Base-by-base conservation (phyloP, 2,113 vertebrate species). In the Anas platyrhynchos region DNA sequence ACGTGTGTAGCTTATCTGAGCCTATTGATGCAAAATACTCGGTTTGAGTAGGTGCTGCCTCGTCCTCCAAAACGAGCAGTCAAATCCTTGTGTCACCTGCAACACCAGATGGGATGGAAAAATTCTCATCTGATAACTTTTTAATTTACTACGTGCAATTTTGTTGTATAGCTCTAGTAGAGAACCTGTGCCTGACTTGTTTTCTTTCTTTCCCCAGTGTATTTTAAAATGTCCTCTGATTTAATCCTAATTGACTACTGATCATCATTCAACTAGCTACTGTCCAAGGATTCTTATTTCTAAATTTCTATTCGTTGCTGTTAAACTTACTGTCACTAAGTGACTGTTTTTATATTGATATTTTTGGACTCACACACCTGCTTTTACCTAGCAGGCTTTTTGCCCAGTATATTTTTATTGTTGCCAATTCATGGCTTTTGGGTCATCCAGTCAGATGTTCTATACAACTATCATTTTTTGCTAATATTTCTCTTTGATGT, bases 291-390 rank as follows among this genome's bases (percentile, higher is more conserved):
- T 22, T 82, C n/a, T 44, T 84, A 6, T 81, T 78, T 82, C 72
- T 68, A 68, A 31, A n/a, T 68, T 79, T 79, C 69, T 82, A 0
- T 62, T 73, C 31, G 7, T 62, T 52, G 66, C 78, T 79, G 0
- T 69, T 72, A 46, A 68, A 72, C 21, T 43, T 52, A 54, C 43
- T 78, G 65, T 46, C 50, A 67, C 38, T 34, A 91, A 75, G 61
- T 75, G 8, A 34, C 13, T 11, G 59, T 84, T 86, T 89, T 78
- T 14, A 21, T 43, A 29, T 6, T 0, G 4, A 14, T 94, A 92
- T 92, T 94, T 89, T 82, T 75, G 83, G 66, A 75, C 59, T 58
- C 59, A 13, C 66, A 89, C 94, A 91, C 81, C 91, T 95, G 91
- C 74, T 92, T 96, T 93, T 82, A 97, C 72, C 69, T 88, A 56